phyloP scores from a whole-genome alignment of 2,113 vertebrate genomes.

The Taxidea taxus region DNA sequence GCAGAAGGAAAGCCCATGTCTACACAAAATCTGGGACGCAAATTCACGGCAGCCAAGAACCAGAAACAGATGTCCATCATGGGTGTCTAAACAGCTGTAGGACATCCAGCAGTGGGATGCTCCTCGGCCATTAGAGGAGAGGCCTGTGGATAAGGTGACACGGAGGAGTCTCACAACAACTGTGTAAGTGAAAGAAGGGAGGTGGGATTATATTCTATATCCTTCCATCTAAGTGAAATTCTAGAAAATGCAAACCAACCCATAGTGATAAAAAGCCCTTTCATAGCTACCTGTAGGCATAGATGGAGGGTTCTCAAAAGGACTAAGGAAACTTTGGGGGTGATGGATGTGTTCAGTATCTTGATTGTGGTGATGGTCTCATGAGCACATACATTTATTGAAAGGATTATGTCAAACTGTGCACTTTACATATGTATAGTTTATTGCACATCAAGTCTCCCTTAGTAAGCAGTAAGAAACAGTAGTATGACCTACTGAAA shows the following conservation, averaged over 20 bases:
- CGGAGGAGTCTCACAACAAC: not conserved
- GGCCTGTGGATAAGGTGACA: rapidly evolving
- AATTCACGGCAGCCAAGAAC: not conserved
- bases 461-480: not conserved
- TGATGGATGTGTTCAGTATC: not conserved
- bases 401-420: not conserved
- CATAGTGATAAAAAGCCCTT: not conserved
- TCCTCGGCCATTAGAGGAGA: not conserved
- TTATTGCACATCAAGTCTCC: not conserved
- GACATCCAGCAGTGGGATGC: rapidly evolving
- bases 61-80: not conserved
- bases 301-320: not conserved
- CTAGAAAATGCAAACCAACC: not conserved
- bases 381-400: not conserved
- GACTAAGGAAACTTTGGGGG: not conserved
- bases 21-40: not conserved
- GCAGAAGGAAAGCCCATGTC: not conserved
- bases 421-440: not conserved
- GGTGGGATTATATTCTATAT: no score
- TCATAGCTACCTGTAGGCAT: not conserved
- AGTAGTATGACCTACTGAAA: not conserved
- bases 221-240: not conserved
- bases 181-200: not conserved
- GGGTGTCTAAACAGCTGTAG: not conserved
- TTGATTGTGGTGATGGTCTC: not conserved